Evolutionary conservation across 2,888 invertebrate species (phyloP).

Genomic region (Entomobrya multifasciata): DNA sequence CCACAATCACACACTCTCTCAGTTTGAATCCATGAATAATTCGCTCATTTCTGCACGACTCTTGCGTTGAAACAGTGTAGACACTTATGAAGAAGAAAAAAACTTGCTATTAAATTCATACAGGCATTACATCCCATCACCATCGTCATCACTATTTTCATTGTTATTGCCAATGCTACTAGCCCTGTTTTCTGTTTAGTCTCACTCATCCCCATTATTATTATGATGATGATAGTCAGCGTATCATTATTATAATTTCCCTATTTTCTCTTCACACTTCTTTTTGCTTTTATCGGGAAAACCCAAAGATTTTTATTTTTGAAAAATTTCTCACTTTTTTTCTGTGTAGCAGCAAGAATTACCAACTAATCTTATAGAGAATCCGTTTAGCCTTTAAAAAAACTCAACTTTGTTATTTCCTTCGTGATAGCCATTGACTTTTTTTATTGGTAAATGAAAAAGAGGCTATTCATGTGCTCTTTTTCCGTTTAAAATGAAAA

Average conservation of each 20-base stretch:
- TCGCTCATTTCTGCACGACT: constrained; percentile 72
- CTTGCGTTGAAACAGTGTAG: constrained; percentile 34
- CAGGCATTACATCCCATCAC: background rate
- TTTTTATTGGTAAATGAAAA: background rate
- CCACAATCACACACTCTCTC: background rate
- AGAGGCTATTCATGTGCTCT: background rate
- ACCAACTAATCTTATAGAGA: background rate
- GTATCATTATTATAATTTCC: constrained; percentile 65
- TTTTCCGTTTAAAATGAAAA: constrained; percentile 19
- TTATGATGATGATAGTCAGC: constrained; percentile 50
- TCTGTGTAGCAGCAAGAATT: background rate
- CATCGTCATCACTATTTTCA: constrained; percentile 11
- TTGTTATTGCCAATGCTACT: constrained; percentile 5
- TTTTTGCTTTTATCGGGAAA: background rate
- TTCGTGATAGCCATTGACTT: constrained; percentile 54
- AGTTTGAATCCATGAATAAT: constrained; percentile 67
- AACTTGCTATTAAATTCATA: constrained; percentile 15
- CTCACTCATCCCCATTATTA: constrained; percentile 55
- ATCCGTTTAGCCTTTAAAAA: background rate
- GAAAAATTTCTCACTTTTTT: background rate
- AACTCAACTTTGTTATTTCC: background rate
- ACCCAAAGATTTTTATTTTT: background rate
- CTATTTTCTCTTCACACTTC: constrained; percentile 9
- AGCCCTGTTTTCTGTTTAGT: background rate
- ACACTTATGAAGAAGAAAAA: background rate